These are phyloP conservation scores for Lethrus apterus DNA, from an alignment of 1,140 invertebrate species.

Conservation along the genomic window DNA sequence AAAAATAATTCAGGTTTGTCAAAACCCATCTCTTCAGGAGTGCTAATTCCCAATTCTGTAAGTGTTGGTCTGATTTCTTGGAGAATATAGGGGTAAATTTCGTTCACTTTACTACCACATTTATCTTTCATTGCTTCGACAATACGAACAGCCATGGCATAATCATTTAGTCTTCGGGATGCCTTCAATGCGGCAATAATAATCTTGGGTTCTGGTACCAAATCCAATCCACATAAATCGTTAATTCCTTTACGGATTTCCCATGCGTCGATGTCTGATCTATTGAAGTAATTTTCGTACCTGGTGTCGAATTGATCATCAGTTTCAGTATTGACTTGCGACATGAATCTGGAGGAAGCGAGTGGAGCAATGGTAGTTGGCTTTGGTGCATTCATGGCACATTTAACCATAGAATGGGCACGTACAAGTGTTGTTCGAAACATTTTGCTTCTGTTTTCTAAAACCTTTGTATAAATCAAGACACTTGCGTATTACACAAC, in stretches of 20 bases:
- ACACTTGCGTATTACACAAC: no score
- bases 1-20: slow-evolving; percentile 93
- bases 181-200: slow-evolving; percentile 87
- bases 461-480: not conserved
- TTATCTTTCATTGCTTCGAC: slow-evolving; percentile 88
- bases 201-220: slow-evolving; percentile 92
- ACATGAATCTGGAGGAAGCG: slow-evolving; percentile 27
- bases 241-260: slow-evolving; percentile 86
- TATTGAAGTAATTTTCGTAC: slow-evolving; percentile 81
- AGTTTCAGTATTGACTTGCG: slow-evolving; percentile 34
- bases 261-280: slow-evolving; percentile 92
- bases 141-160: slow-evolving; percentile 84
- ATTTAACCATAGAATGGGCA: slow-evolving; percentile 25
- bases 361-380: not conserved
- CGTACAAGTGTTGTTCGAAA: slow-evolving; percentile 31
- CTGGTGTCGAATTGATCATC: slow-evolving; percentile 44
- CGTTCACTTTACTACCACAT: slow-evolving; percentile 68
- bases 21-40: slow-evolving; percentile 92
- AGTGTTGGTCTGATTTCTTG: slow-evolving; percentile 91
- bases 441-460: slow-evolving; percentile 29
- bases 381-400: slow-evolving; percentile 15
- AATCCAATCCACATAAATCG: slow-evolving; percentile 78
- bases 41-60: slow-evolving; percentile 86
- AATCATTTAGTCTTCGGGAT: slow-evolving; percentile 90
- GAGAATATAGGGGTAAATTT: slow-evolving; percentile 87